Percentiles rank a stretch among this genome's conserved stretches.
Conservation (phyloP, 2,888 invertebrate species). For the Tipula helvola region DNA sequence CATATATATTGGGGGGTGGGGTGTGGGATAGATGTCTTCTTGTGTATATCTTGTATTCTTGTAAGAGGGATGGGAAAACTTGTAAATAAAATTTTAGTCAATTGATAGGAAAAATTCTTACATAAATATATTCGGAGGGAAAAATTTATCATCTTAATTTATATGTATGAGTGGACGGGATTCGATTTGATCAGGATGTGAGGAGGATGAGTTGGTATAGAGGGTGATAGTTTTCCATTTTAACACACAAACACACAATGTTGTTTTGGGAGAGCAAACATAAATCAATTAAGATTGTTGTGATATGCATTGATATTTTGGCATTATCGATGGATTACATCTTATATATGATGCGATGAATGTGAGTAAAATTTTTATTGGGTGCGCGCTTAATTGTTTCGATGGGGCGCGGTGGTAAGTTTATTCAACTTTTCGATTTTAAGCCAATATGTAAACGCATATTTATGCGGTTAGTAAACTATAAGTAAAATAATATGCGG, state of each 20-base stretch:
- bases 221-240: neutral
- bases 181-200: neutral
- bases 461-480: neutral
- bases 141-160: neutral
- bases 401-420: neutral
- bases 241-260: neutral
- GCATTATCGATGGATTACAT: neutral
- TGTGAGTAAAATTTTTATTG: neutral
- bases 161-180: neutral
- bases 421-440: neutral
- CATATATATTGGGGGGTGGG: neutral
- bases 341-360: neutral
- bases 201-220: neutral
- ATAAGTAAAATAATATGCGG: neutral
- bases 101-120: neutral
- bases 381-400: neutral
- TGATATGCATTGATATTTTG: neutral
- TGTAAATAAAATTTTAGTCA: neutral
- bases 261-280: neutral
- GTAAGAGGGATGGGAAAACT: neutral
- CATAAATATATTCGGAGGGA: neutral
- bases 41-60: neutral
- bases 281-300: conserved; percentile 4
- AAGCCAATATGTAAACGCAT: neutral
- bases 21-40: neutral